Base-by-base conservation (phyloP, 2,888 invertebrate genomes). In the Netelia inedita region DNA sequence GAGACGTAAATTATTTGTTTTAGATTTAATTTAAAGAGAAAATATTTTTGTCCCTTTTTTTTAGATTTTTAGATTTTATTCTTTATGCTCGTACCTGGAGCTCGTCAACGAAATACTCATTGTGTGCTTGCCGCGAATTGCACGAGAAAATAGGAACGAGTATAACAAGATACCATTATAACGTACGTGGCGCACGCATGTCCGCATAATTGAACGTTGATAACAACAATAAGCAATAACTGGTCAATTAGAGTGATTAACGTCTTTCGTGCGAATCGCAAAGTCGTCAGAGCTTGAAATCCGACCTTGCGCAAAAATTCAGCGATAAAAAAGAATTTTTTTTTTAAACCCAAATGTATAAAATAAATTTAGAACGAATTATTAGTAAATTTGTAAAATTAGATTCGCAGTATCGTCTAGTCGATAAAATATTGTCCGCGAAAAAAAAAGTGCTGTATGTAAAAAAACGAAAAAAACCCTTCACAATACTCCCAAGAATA, bases 181-280 rank as follows among this genome's bases (percentile, higher is more conserved):
- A 19, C 23, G 28, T 57, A 61, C 43, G 46, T 65, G 35, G 35
- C 35, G 61, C 68, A 66, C 68, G 59, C 57, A 50, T 69, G 19
- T 59, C 69, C 53, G 43, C 59, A 69, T 55, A 19, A 59, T 59
- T 23, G 59, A 14, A 76, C 73, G 84, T 76, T 63, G 46, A 81
- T 81, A 79, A 81, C 74, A 78, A 79, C 23, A 63, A 79, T 57
- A 57, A 14, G 61, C 69, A 69, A 66, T 71, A 74, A 74, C 16
- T 16, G 50, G 55, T 55, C 65, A 41, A 85, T 85, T 85, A 85
- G 82, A 50, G 82, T 79, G 79, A 85, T 85, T 85, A 82, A 82
- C 84, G 73, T 78, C 80, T 74, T 79, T 79, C 46, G 41, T 14
- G 69, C 66, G 57, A 53, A 50, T 76, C 80, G 19, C 19, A 57